phyloP scores from a whole-genome alignment of 1,140 invertebrate species.

The Cardiocondyla obscurior region DNA sequence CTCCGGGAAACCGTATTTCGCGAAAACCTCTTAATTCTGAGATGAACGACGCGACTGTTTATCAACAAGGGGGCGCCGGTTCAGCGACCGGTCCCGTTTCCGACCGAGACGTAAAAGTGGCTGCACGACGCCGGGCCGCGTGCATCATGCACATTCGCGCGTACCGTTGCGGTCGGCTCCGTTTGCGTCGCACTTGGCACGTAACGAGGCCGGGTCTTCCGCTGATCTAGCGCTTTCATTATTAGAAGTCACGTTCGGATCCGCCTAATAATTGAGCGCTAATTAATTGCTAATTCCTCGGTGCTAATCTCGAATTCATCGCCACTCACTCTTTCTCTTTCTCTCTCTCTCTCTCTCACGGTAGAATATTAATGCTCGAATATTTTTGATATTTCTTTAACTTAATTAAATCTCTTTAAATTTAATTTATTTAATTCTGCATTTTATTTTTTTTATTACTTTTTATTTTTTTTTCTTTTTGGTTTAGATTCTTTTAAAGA shows the following conservation, averaged over 20 bases:
- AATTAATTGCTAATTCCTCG: neutral
- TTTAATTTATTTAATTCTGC: too few species aligned
- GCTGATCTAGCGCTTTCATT: neutral
- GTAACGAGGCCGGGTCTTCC: neutral
- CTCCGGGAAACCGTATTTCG: slow-evolving; percentile 36
- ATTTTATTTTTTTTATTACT: neutral
- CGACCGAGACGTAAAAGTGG: slow-evolving; percentile 36
- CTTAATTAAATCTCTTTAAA: too few species aligned
- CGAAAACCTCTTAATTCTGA: slow-evolving; percentile 39
- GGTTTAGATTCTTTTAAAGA: too few species aligned
- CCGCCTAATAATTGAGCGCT: neutral
- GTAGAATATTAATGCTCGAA: neutral
- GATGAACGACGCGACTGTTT: slow-evolving; percentile 52
- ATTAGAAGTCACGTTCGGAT: neutral
- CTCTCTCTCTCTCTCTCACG: neutral
- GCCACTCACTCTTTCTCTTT: too few species aligned
- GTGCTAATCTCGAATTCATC: neutral
- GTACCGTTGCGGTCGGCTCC: slow-evolving; percentile 1
- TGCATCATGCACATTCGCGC: neutral
- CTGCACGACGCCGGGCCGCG: neutral
- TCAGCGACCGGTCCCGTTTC: slow-evolving; percentile 41
- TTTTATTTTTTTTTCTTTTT: neutral
- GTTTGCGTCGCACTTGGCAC: slow-evolving; percentile 8
- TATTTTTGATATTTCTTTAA: neutral
- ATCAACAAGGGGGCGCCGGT: slow-evolving; percentile 36